Percentiles rank a stretch among this genome's conserved stretches.
Evolutionary conservation across 2,113 vertebrate genomes (phyloP).

Genomic region (Ariopsis seemanni): DNA sequence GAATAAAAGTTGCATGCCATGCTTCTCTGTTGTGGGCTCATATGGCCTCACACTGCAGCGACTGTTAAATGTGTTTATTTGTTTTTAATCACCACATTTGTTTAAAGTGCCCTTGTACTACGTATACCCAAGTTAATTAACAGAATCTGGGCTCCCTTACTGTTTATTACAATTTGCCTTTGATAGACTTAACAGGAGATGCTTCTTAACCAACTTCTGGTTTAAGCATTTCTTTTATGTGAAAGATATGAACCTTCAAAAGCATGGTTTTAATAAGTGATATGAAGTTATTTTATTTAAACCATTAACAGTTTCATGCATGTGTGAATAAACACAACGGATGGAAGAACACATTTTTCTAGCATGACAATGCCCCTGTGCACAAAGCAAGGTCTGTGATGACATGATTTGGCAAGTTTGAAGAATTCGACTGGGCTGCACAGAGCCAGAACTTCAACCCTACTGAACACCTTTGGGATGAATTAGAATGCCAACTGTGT

Average conservation of each 20-base stretch:
- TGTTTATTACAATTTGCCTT: constrained; percentile 40
- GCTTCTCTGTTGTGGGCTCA: constrained; percentile 23
- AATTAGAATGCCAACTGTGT: neutral
- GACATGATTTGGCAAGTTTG: neutral
- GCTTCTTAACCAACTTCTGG: neutral
- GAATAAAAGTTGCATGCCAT: constrained; percentile 5
- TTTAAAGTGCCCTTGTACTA: constrained; percentile 45
- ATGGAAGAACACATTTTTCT: neutral
- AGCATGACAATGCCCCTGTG: neutral
- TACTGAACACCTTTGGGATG: neutral
- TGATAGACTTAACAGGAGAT: constrained; percentile 30
- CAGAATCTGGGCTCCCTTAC: constrained; percentile 36
- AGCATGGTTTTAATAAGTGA: constrained; percentile 34
- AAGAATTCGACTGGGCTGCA: neutral
- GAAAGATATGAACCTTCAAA: constrained; percentile 50
- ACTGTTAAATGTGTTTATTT: constrained; percentile 55
- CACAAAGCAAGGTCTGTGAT: neutral
- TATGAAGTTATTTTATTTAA: constrained; percentile 45
- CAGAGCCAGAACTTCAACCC: neutral
- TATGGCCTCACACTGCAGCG: neutral
- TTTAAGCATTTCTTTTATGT: constrained; percentile 26
- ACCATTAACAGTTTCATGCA: constrained; percentile 31
- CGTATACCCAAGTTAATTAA: constrained; percentile 42
- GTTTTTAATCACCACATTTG: constrained; percentile 54
- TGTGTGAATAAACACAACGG: constrained; percentile 4